Evolutionary conservation across 2,797 vertebrate genomes (phyloP).

Genomic region (Alfaro cultratus): DNA sequence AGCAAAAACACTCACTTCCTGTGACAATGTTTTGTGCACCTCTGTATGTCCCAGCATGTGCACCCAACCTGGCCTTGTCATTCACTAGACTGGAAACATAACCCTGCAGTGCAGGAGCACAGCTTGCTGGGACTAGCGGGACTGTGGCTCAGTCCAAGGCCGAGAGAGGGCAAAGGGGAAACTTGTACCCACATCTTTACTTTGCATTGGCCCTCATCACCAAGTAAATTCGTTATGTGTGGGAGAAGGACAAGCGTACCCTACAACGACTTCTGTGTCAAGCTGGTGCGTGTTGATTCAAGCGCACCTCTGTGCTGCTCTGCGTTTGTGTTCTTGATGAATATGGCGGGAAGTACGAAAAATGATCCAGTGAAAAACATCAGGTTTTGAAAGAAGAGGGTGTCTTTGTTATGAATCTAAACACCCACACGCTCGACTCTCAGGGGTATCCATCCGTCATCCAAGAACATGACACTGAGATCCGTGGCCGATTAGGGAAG

Average conservation of each 20-base stretch:
- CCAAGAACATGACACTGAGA: constrained; percentile 69
- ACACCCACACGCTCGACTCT: constrained; percentile 50
- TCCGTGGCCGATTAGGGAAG: constrained; percentile 66
- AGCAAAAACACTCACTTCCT: constrained; percentile 36
- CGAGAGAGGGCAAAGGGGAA: constrained; percentile 40
- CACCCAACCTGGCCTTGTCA: constrained; percentile 87
- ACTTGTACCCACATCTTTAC: constrained; percentile 56
- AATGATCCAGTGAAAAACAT: constrained; percentile 51
- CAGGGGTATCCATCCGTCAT: constrained; percentile 53
- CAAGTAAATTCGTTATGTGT: constrained; percentile 43
- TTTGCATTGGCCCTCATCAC: constrained; percentile 50
- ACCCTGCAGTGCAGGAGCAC: constrained; percentile 85
- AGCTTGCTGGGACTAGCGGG: constrained; percentile 68
- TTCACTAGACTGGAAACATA: constrained; percentile 85
- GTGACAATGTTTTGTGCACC: constrained; percentile 69
- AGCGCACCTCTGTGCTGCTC: constrained; percentile 28
- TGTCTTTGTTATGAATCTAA: constrained; percentile 51
- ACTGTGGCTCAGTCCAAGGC: constrained; percentile 63
- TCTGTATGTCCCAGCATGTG: constrained; percentile 63
- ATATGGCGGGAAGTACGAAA: constrained; percentile 35
- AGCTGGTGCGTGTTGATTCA: constrained; percentile 23
- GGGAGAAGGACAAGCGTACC: constrained; percentile 37
- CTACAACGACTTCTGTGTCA: constrained; percentile 16
- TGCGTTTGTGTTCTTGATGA: constrained; percentile 48
- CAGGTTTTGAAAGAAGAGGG: constrained; percentile 34